A percentile compares a stretch with the other conserved stretches of the same genome.
These are phyloP conservation scores for Drosophila pachea DNA, from an alignment of 1,140 invertebrate genomes.

Conservation along the genomic window DNA sequence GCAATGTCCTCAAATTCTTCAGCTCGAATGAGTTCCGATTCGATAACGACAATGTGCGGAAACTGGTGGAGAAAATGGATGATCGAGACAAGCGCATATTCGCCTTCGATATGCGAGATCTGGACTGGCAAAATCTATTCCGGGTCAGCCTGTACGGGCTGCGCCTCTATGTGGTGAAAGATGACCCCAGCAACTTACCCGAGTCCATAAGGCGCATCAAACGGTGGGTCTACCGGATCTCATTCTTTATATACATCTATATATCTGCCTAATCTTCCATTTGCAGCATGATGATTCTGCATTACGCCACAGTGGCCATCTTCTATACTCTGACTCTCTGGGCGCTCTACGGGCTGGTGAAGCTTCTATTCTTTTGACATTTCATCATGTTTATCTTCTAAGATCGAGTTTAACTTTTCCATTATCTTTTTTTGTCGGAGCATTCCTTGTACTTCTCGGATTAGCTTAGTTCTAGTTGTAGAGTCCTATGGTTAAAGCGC, in stretches of 20 bases:
- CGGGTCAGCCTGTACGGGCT: slow-evolving; percentile 83
- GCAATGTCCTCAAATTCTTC: slow-evolving; percentile 86
- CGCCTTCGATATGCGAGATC: slow-evolving; percentile 84
- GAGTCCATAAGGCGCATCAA: slow-evolving; percentile 81
- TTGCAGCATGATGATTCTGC: slow-evolving; percentile 71
- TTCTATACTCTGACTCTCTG: slow-evolving; percentile 60
- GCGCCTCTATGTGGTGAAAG: slow-evolving; percentile 85
- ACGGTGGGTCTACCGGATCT: slow-evolving; percentile 78
- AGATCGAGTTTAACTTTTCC: slow-evolving; percentile 8
- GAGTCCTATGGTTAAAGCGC: slow-evolving; percentile 40
- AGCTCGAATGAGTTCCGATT: slow-evolving; percentile 86
- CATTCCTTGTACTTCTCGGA: slow-evolving; percentile 36
- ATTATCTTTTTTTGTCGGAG: slow-evolving; percentile 4
- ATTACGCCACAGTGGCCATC: slow-evolving; percentile 63
- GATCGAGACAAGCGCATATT: slow-evolving; percentile 84
- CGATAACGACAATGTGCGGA: slow-evolving; percentile 83
- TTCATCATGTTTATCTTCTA: not conserved
- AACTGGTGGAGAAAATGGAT: slow-evolving; percentile 82
- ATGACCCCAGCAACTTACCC: slow-evolving; percentile 84
- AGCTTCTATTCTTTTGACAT: slow-evolving; percentile 57
- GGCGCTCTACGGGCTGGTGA: slow-evolving; percentile 61
- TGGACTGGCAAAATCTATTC: slow-evolving; percentile 85
- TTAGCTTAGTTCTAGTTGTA: slow-evolving; percentile 44
- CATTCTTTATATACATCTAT: not conserved
- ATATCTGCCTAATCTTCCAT: not conserved